Conservation (phyloP, 2,888 invertebrate genomes). For the Drosophila macrospina region DNA sequence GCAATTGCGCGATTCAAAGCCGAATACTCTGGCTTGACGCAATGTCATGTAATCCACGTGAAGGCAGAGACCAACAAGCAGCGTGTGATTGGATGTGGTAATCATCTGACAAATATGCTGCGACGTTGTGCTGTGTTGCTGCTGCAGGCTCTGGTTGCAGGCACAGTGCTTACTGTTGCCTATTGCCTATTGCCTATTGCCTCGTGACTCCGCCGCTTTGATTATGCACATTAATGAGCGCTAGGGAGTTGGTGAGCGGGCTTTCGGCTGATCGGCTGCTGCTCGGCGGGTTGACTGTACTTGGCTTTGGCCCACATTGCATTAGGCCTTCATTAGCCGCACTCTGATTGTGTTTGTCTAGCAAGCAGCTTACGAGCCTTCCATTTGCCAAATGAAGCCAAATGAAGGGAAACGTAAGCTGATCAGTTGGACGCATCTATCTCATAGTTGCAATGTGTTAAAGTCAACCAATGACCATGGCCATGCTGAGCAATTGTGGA, state of each 20-base stretch:
- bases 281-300: constrained; percentile 8
- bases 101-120: constrained; percentile 73
- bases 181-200: constrained; percentile 22
- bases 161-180: no score
- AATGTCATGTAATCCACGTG: constrained; percentile 49
- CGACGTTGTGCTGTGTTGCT: constrained; percentile 16
- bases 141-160: background rate
- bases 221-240: constrained; percentile 78
- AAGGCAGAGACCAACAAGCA: constrained; percentile 27
- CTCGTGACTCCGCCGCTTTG: constrained; percentile 52
- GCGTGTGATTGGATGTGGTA: constrained; percentile 69
- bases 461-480: constrained; percentile 35
- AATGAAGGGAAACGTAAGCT: constrained; percentile 26
- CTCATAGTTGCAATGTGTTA: constrained; percentile 23
- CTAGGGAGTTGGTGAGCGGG: constrained; percentile 1
- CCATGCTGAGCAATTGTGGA: constrained; percentile 67
- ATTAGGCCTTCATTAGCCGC: constrained; percentile 74
- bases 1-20: constrained; percentile 23
- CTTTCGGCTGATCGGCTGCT: constrained; percentile 16
- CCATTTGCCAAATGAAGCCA: constrained; percentile 33
- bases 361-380: constrained; percentile 23
- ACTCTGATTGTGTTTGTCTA: constrained; percentile 59
- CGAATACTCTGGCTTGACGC: constrained; percentile 42
- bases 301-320: constrained; percentile 35
- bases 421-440: constrained; percentile 21